Evolutionary conservation across 2,888 invertebrate genomes (phyloP), one percentile per base, ranked within the genome.

Genomic region (Temnothorax ravouxi): DNA sequence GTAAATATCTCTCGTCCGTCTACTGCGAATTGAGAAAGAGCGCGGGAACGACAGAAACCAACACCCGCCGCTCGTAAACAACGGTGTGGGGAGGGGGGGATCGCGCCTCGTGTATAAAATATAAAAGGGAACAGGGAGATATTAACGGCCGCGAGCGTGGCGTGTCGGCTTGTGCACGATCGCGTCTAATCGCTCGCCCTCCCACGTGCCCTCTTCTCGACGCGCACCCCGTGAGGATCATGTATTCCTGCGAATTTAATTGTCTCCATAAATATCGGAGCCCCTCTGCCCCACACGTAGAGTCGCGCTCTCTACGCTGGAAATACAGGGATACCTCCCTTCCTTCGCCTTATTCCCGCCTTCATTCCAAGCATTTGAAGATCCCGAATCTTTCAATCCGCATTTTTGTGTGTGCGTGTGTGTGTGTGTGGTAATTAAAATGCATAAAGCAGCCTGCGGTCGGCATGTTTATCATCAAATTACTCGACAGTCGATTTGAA

Each of bases 211-310:
- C 50, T 54, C 38, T 79, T 50, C 67, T 47, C 74, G 67, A 83
- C 83, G 77, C 66, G 80, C 72, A 77, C 64, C 76, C 69, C 47
- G 69, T 69, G 84, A 84, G 86, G 89, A 87, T 89, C 88, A 61
- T 83, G 86, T 89, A 89, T 91, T 88, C 72, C 84, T 88, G 90
- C 88, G 89, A 92, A 93, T 94, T 93, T 94, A 94, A 93, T 94
- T 93, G 93, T 92, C 86, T 88, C 90, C 92, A 93, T 93, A 94
- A 93, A 94, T 93, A 93, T 93, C 88, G 84, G 59, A 56, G 80
- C 75, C 56, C 66, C 71, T 87, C 44, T 79, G 62, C 59, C 76
- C 75, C 84, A 83, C 81, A 83, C 79, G 77, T 72, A 61, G 66
- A 50, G 75, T 18, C 69, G 59, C 61, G 69, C 18, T 71, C 59